Percentiles rank a stretch among this genome's conserved stretches.
Evolutionary conservation across 2,888 invertebrate genomes (phyloP).

Genomic region (Linhomoeus sp.): DNA sequence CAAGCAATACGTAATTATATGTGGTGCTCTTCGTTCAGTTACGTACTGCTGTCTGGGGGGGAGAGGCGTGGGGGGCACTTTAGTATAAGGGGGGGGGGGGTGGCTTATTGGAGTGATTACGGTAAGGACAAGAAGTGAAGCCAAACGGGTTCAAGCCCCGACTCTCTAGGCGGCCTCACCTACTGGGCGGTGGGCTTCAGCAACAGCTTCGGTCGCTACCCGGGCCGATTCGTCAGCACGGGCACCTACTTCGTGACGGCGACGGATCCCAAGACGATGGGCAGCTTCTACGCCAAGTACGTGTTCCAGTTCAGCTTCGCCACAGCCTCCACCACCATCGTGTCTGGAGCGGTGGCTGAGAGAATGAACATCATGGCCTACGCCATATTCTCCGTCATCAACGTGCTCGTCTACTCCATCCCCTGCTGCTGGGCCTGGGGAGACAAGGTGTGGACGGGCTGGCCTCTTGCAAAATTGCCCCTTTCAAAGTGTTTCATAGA

Average conservation of each 20-base stretch:
- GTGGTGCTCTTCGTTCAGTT: no score
- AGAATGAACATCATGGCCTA: conserved; percentile 21
- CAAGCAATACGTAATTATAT: no score
- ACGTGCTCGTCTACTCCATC: conserved; percentile 10
- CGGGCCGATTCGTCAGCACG: not conserved
- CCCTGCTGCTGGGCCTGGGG: conserved; percentile 17
- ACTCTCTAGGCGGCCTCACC: not conserved
- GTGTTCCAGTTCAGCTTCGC: conserved; percentile 13
- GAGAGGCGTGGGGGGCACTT: no score
- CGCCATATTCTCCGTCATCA: conserved; percentile 18
- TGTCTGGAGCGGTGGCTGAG: conserved; percentile 24
- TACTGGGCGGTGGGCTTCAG: conserved; percentile 2
- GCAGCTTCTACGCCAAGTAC: conserved; percentile 2
- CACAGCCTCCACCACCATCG: conserved; percentile 26
- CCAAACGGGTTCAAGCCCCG: no score
- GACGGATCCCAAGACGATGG: not conserved
- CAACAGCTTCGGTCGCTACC: not conserved
- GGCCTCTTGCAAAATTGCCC: no score
- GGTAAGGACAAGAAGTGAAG: no score
- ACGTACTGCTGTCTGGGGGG: no score
- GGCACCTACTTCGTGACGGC: not conserved
- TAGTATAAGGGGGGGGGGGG: no score
- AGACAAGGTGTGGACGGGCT: conserved; percentile 8
- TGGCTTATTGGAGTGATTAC: no score
- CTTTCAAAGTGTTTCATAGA: no score